These are phyloP conservation scores for Diphyllodes magnificus DNA, from an alignment of 2,113 vertebrate genomes.

Conservation along the genomic window DNA sequence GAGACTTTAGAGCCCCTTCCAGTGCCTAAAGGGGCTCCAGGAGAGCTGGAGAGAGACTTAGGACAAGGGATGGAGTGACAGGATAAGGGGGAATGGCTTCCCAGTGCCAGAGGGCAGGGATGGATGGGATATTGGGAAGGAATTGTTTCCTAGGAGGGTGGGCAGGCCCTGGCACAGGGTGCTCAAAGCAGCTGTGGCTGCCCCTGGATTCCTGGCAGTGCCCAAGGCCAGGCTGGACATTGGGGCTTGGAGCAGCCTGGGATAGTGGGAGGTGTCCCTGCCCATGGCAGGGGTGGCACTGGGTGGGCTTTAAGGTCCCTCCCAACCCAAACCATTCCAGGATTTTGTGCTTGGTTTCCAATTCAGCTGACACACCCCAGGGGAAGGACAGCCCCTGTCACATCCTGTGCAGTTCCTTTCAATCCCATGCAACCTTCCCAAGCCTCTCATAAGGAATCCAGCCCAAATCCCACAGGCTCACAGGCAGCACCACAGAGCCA, in stretches of 20 bases:
- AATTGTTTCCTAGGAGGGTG: background rate
- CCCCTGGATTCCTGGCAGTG: background rate
- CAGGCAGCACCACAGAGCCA: background rate
- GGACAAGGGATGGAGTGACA: fast-evolving
- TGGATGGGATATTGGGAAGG: fast-evolving
- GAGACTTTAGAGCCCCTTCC: background rate
- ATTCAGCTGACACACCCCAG: background rate
- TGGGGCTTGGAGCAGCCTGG: background rate
- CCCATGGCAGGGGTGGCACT: background rate
- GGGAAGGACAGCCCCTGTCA: fast-evolving
- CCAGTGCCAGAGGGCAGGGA: background rate
- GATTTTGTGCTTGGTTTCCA: background rate
- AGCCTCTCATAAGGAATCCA: background rate
- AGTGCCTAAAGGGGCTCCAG: background rate
- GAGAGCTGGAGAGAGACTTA: background rate
- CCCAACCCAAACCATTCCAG: background rate
- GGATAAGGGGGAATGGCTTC: background rate
- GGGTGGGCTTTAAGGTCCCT: fast-evolving
- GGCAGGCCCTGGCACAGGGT: background rate
- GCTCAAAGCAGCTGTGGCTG: background rate
- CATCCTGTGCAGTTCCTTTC: background rate
- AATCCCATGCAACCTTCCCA: fast-evolving
- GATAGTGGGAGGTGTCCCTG: background rate
- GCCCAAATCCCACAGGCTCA: fast-evolving
- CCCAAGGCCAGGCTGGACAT: fast-evolving